Conservation (phyloP, 2,888 invertebrate species). For the Parnassius mnemosyne region DNA sequence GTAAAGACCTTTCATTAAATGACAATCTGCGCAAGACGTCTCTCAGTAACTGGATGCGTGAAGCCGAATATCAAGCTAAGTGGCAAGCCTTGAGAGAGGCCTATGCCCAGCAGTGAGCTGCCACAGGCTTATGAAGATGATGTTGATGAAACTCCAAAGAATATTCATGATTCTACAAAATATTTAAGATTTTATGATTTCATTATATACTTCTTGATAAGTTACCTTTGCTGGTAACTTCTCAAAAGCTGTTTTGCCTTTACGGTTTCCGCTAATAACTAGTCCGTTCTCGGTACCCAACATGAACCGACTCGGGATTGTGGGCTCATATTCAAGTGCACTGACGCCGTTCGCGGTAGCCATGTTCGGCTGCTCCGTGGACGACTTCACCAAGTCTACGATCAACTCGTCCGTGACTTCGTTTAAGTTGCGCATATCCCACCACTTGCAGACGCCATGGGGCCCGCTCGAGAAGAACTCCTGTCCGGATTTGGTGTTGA, state of each 20-base stretch:
- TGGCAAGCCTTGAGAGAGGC: no score
- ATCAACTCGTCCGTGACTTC: slow-evolving; percentile 83
- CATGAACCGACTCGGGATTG: slow-evolving; percentile 87
- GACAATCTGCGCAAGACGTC: no score
- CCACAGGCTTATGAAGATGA: no score
- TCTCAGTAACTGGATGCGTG: no score
- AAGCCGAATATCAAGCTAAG: no score
- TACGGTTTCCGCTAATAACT: slow-evolving; percentile 85
- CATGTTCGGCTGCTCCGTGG: slow-evolving; percentile 74
- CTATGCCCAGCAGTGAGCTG: no score
- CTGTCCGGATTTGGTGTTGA: slow-evolving; percentile 93
- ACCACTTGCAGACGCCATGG: slow-evolving; percentile 93
- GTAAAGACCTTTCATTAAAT: no score
- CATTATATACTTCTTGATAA: no score
- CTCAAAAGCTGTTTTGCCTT: slow-evolving; percentile 84
- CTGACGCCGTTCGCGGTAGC: slow-evolving; percentile 81
- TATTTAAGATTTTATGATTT: no score
- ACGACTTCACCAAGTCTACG: slow-evolving; percentile 82
- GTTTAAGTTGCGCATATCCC: slow-evolving; percentile 85
- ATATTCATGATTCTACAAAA: no score
- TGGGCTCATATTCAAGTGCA: slow-evolving; percentile 85
- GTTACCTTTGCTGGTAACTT: slow-evolving; percentile 80
- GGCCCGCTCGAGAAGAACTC: slow-evolving; percentile 96
- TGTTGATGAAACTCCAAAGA: no score
- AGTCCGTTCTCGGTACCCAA: slow-evolving; percentile 85